These are phyloP conservation scores for Austrofundulus limnaeus DNA, from an alignment of 2,113 vertebrate species.

Conservation along the genomic window DNA sequence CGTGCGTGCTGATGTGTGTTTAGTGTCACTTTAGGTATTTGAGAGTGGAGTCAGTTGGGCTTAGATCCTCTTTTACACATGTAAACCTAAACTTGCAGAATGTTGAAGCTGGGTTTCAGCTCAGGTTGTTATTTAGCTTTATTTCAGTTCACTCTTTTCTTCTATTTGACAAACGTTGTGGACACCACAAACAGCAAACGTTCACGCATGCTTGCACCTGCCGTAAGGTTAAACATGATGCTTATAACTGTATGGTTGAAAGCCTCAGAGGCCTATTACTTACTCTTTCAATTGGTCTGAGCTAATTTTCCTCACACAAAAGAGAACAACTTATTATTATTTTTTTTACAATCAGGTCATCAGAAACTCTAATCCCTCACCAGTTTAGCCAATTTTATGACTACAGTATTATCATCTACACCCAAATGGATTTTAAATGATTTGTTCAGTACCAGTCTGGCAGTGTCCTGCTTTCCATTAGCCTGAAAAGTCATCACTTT, in stretches of 20 bases:
- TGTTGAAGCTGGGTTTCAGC: constrained; percentile 11
- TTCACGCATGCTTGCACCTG: background rate
- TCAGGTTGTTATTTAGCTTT: too few relatives aligned
- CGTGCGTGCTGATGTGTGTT: constrained; percentile 11
- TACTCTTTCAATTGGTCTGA: constrained; percentile 14
- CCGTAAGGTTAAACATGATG: background rate
- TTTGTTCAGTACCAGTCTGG: constrained; percentile 54
- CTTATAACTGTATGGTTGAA: background rate
- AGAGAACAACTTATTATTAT: constrained; percentile 14
- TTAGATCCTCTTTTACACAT: constrained; percentile 28
- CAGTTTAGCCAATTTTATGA: constrained; percentile 28
- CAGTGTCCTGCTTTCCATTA: constrained; percentile 65
- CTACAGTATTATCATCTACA: constrained; percentile 34
- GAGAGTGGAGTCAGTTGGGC: constrained; percentile 8
- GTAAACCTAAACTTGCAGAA: constrained; percentile 23
- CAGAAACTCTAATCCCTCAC: constrained; percentile 8
- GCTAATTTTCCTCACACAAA: background rate
- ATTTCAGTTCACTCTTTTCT: background rate
- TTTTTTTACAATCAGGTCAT: background rate
- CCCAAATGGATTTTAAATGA: constrained; percentile 36
- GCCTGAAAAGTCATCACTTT: constrained; percentile 62
- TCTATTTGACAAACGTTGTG: background rate
- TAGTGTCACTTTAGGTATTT: constrained; percentile 14
- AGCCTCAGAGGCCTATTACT: background rate
- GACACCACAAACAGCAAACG: background rate